These are phyloP conservation scores for Pseudomyrmex cubaensis DNA, from an alignment of 1,140 invertebrate genomes.

Conservation along the genomic window DNA sequence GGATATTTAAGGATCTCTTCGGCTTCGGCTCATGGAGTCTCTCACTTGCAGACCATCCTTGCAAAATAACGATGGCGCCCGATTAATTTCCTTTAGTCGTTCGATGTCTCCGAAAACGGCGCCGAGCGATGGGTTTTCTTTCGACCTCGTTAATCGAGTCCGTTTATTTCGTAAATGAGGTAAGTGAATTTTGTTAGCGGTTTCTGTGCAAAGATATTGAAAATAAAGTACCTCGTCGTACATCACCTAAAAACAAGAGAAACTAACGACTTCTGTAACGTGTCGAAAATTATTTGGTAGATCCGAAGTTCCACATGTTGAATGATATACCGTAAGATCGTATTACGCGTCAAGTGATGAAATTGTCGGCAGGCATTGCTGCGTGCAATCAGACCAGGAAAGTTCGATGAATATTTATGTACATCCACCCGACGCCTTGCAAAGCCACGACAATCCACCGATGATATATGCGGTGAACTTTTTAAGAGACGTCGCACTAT, in stretches of 20 bases:
- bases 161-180: conserved; percentile 25
- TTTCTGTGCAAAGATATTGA: neutral
- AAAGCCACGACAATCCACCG: conserved; percentile 40
- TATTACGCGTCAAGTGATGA: neutral
- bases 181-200: conserved; percentile 13
- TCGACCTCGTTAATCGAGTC: conserved; percentile 9
- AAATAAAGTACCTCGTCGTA: neutral
- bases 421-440: conserved; percentile 20
- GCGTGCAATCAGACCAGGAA: conserved; percentile 10
- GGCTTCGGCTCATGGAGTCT: conserved; percentile 32
- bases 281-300: neutral
- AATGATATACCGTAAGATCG: conserved; percentile 3
- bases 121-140: conserved; percentile 6
- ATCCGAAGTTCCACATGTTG: neutral
- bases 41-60: conserved; percentile 40
- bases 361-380: too few species aligned
- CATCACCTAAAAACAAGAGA: neutral
- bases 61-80: conserved; percentile 54
- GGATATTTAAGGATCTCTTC: conserved; percentile 67
- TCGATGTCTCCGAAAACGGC: conserved; percentile 37
- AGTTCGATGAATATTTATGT: conserved; percentile 51
- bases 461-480: conserved; percentile 56
- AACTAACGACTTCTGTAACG: conserved; percentile 4
- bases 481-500: conserved; percentile 38
- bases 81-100: conserved; percentile 52